A percentile compares a stretch with the other conserved stretches of the same genome.
Conservation (phyloP, 2,113 vertebrate genomes). For the Rhombomys opimus region DNA sequence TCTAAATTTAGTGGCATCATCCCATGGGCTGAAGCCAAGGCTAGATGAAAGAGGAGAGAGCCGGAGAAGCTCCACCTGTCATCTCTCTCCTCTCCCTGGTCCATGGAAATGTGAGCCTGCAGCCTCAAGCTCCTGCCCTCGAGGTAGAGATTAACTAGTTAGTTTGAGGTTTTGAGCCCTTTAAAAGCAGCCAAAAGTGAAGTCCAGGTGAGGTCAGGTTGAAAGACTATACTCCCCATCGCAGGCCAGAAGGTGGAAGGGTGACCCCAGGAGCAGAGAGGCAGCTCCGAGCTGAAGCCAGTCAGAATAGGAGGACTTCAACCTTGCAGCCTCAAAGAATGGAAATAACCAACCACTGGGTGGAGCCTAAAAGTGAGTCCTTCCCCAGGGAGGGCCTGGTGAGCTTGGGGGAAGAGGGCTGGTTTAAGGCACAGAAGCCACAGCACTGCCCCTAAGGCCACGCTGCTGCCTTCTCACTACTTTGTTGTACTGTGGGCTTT, state of each 20-base stretch:
- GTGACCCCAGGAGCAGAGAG: not conserved
- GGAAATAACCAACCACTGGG: not conserved
- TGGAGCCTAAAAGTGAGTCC: not conserved
- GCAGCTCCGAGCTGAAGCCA: no score
- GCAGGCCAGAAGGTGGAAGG: not conserved
- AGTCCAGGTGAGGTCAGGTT: rapidly evolving
- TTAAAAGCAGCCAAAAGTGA: not conserved
- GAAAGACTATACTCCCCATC: no score
- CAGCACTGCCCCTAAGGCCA: not conserved
- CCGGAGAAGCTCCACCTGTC: not conserved
- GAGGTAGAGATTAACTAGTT: not conserved
- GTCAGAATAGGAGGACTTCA: not conserved
- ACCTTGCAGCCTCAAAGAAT: not conserved
- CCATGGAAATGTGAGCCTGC: not conserved
- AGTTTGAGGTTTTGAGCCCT: not conserved
- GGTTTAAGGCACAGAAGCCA: not conserved
- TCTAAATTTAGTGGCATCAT: not conserved
- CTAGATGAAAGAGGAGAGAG: not conserved
- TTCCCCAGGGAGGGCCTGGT: not conserved
- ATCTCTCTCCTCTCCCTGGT: not conserved
- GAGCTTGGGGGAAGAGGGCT: not conserved
- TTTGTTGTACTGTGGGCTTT: not conserved
- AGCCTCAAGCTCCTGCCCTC: not conserved
- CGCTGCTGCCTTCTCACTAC: not conserved
- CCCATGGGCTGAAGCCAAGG: not conserved